Evolutionary conservation across 2,888 invertebrate genomes (phyloP), one percentile per base, ranked within the genome.

Genomic region (Xestia xanthographa): DNA sequence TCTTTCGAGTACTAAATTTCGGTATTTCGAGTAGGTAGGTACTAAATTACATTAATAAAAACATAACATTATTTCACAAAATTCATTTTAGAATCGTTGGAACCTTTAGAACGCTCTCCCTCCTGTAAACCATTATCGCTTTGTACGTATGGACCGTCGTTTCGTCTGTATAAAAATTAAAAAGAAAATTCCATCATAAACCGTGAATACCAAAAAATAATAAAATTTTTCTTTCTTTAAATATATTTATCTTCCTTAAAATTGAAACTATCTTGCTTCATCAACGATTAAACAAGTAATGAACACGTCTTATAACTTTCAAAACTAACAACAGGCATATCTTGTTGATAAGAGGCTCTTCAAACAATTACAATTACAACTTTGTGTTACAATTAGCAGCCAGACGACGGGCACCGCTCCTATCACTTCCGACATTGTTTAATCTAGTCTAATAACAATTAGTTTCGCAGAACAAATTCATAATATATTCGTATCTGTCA

Each of bases 221-320:
- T 43, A 48, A 48, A 20, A 48, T 8, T 48, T n/a, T 4, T 20
- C 38, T 11, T 26, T 0, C 9, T 38, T 67, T 34, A 34, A 11
- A 34, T n/a, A n/a, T n/a, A n/a, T 48, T 66, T 17, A 26, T 17
- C 26, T 58, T 1, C 17, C 17, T 9, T 9, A 20, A 29, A 60
- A 60, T 29, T 60, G 9, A 63, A 63, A 63, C 63, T 41, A 41
- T 41, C 41, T n/a, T 1, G 3, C 22, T 63, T 14, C 38, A 62
- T 63, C 14, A 63, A 41, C n/a, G n/a, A n/a, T 17, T 63, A 41
- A 63, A 38, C 41, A 63, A 63, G 63, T 63, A 41, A 63, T 17
- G 2, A 41, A 63, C n/a, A n/a, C n/a, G 17, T 6, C 62, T n/a
- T 41, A 41, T 14, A 41, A 41, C 58, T 69, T 41, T 26, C 14